These are phyloP conservation scores for Ichneumon xanthorius DNA, from an alignment of 2,888 invertebrate genomes.

Conservation along the genomic window DNA sequence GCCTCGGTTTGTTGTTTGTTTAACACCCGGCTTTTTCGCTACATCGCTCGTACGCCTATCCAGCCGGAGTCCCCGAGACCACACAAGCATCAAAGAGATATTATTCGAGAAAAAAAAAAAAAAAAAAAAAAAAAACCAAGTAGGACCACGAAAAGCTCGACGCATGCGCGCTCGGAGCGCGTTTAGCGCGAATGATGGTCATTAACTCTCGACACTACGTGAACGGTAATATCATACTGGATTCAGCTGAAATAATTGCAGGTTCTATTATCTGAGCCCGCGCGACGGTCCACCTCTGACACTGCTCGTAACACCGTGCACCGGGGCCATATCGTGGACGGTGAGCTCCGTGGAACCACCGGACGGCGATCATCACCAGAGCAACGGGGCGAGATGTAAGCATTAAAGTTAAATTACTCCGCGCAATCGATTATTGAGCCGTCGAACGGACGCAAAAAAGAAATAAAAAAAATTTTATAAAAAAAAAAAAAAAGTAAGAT, in stretches of 20 bases:
- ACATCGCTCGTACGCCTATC: constrained; percentile 15
- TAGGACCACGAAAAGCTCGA: neutral
- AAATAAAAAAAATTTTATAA: constrained; percentile 17
- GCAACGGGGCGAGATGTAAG: constrained; percentile 79
- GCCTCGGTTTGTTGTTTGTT: constrained; percentile 49
- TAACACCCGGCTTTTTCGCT: constrained; percentile 27
- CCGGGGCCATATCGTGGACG: constrained; percentile 83
- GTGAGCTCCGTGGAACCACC: constrained; percentile 83
- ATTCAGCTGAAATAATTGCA: constrained; percentile 83
- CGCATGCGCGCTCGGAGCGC: neutral
- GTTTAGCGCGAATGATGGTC: constrained; percentile 22
- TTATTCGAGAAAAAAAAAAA: constrained; percentile 8
- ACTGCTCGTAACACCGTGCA: constrained; percentile 83
- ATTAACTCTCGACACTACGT: constrained; percentile 72
- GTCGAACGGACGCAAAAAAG: neutral
- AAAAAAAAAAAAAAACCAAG: too few species aligned
- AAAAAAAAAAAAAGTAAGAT: neutral
- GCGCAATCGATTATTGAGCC: constrained; percentile 2
- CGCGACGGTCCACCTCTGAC: constrained; percentile 82
- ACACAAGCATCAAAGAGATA: constrained; percentile 35
- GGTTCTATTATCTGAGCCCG: constrained; percentile 83
- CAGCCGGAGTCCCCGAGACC: constrained; percentile 21
- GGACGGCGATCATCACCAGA: constrained; percentile 78
- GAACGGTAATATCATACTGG: constrained; percentile 82
- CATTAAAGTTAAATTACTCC: constrained; percentile 16